A percentile compares a stretch with the other conserved stretches of the same genome.
Conservation (phyloP, 2,888 invertebrate genomes). For the Philonicus albiceps region DNA sequence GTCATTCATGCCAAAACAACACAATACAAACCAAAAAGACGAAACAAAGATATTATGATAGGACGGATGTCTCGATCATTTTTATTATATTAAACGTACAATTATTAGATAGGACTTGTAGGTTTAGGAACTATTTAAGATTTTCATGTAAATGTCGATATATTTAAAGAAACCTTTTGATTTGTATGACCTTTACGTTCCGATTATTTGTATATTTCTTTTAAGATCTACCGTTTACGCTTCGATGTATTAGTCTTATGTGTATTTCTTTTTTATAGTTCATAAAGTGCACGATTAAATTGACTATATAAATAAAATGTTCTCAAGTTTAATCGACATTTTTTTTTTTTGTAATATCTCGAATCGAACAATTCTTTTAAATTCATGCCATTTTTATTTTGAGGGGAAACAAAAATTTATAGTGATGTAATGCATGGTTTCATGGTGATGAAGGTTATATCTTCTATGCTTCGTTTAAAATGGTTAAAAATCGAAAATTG, state of each 20-base stretch:
- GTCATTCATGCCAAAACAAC: slow-evolving; percentile 17
- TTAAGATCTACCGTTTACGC: not conserved
- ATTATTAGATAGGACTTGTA: not conserved
- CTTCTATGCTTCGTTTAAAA: not conserved
- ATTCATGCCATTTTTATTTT: not conserved
- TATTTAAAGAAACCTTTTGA: not conserved
- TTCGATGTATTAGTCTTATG: not conserved
- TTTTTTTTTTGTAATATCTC: not conserved
- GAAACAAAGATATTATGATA: slow-evolving; percentile 16
- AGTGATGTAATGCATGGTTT: not conserved
- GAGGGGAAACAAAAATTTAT: not conserved
- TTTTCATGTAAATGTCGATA: not conserved
- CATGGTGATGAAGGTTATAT: not conserved
- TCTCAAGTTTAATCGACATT: not conserved
- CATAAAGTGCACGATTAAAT: slow-evolving; percentile 20
- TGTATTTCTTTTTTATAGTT: not conserved
- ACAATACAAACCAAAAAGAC: slow-evolving; percentile 27
- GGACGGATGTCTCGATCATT: not conserved
- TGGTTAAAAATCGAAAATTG: not conserved
- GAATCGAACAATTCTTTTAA: not conserved
- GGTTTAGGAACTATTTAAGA: not conserved
- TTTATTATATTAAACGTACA: not conserved
- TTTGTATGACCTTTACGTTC: not conserved
- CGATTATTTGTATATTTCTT: not conserved
- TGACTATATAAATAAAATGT: not conserved